Evolutionary conservation across 1,140 invertebrate genomes (phyloP), one percentile per base, ranked within the genome.

Genomic region (Epicauta chinensis): DNA sequence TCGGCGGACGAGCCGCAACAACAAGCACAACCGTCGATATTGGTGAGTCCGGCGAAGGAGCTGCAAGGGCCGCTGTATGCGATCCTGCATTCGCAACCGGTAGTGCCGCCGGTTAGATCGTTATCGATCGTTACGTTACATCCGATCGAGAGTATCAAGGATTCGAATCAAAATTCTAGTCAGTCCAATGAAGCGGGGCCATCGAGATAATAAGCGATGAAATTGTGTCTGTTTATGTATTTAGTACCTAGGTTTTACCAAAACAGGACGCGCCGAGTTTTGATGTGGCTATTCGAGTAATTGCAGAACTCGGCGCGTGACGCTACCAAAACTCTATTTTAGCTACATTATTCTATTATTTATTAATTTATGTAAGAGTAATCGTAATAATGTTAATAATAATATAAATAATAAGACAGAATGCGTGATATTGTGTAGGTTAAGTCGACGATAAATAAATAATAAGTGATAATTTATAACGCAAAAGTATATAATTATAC

Each of bases 1-100:
- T 89, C 70, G 83, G 81, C 41, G 88, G 85, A 58, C 78, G 84
- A 63, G n/a, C 80, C 83, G 57, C 72, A 81, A 64, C 86, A 89
- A 35, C 86, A 69, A 12, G 65, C 69, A 12, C 50, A 58, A 13
- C 63, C 63, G 16, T 55, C 59, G 15, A 59, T 66, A 51, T 49
- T 66, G 30, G 60, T 68, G 4, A 68, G 64, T 53, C 66, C 66
- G 4, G 56, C 64, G 9, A 70, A 68, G 44, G 66, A 68, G 36
- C 50, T 53, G 2, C 63, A 66, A 44, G 64, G 62, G 14, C 62
- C 66, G 4, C 41, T 64, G 36, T 68, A 67, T 53, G 68, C 67
- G 2, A 68, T 69, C 17, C 42, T 70, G 41, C 67, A 69, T 46
- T 46, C 59, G 10, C 56, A 63, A n/a, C 56, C 66, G 9, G 40